A percentile compares a stretch with the other conserved stretches of the same genome.
These are phyloP conservation scores for Adelges cooleyi DNA, from an alignment of 1,140 invertebrate species.

Conservation along the genomic window DNA sequence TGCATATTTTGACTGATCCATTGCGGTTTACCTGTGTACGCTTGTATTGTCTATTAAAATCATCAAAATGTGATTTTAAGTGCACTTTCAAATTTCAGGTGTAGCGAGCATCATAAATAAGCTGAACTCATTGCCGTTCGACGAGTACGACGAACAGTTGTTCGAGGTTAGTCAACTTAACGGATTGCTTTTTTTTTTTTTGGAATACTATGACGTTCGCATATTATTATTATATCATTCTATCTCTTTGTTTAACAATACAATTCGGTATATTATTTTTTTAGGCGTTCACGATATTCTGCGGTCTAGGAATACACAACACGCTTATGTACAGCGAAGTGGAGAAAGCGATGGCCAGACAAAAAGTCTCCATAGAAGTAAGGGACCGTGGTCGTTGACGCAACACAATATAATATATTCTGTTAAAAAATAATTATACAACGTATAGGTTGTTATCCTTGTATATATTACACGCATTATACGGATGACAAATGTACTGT, in stretches of 20 bases:
- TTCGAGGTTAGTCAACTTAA: slow-evolving; percentile 38
- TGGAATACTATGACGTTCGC: too few species aligned
- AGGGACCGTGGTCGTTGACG: neutral
- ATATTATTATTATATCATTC: too few species aligned
- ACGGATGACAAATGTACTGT: neutral
- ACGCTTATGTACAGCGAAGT: slow-evolving; percentile 45
- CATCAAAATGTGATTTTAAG: too few species aligned
- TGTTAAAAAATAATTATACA: too few species aligned
- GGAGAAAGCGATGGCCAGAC: slow-evolving; percentile 47
- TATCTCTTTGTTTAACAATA: too few species aligned
- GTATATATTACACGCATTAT: too few species aligned
- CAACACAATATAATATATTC: neutral
- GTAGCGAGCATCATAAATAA: slow-evolving; percentile 46
- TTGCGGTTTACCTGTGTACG: too few species aligned
- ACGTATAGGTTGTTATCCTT: too few species aligned
- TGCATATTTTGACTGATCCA: too few species aligned
- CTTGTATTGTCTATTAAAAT: too few species aligned
- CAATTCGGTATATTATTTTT: slow-evolving; percentile 1
- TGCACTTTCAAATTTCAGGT: slow-evolving; percentile 31
- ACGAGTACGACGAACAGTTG: slow-evolving; percentile 45
- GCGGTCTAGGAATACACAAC: slow-evolving; percentile 57
- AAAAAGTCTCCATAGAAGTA: slow-evolving; percentile 51
- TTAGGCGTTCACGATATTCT: slow-evolving; percentile 59
- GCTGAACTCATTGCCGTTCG: slow-evolving; percentile 45
- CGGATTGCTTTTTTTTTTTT: neutral